phyloP scores from a whole-genome alignment of 2,888 invertebrate genomes.

The Stenichneumon culpator region DNA sequence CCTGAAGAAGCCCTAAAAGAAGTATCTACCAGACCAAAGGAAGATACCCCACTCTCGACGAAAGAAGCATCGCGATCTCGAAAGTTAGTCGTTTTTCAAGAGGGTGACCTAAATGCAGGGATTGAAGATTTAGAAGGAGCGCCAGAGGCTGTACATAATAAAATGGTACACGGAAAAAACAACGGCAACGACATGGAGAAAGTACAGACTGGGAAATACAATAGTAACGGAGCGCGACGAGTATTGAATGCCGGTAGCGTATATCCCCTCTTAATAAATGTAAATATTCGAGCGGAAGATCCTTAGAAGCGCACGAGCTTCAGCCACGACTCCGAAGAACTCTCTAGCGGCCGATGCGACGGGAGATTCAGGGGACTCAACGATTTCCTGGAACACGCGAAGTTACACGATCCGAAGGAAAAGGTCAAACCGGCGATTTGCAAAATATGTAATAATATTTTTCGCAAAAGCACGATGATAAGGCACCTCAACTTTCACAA shows the following conservation, averaged over 20 bases:
- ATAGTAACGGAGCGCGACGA: neutral
- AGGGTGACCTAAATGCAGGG: slow-evolving; percentile 80
- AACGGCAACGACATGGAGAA: slow-evolving; percentile 67
- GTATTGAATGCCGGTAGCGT: neutral
- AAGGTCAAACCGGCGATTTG: slow-evolving; percentile 75
- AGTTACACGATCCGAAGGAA: slow-evolving; percentile 71
- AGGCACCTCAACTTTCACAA: slow-evolving; percentile 80
- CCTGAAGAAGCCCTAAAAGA: slow-evolving; percentile 47
- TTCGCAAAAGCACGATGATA: slow-evolving; percentile 80
- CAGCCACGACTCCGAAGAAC: slow-evolving; percentile 70
- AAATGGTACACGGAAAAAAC: slow-evolving; percentile 68
- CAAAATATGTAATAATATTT: slow-evolving; percentile 79
- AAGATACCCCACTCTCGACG: no score
- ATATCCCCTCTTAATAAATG: no score
- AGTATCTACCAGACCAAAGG: slow-evolving; percentile 12
- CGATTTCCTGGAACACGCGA: slow-evolving; percentile 72
- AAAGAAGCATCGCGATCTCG: slow-evolving; percentile 65
- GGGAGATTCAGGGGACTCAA: slow-evolving; percentile 71
- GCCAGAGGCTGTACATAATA: slow-evolving; percentile 79
- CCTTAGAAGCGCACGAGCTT: slow-evolving; percentile 71
- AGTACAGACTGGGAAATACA: slow-evolving; percentile 24
- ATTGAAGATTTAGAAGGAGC: slow-evolving; percentile 77
- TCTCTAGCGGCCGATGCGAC: slow-evolving; percentile 74
- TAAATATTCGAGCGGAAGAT: slow-evolving; percentile 72
- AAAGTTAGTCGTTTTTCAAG: slow-evolving; percentile 74